phyloP scores from a whole-genome alignment of 2,797 vertebrate genomes.

The Orestias chungarensis region DNA sequence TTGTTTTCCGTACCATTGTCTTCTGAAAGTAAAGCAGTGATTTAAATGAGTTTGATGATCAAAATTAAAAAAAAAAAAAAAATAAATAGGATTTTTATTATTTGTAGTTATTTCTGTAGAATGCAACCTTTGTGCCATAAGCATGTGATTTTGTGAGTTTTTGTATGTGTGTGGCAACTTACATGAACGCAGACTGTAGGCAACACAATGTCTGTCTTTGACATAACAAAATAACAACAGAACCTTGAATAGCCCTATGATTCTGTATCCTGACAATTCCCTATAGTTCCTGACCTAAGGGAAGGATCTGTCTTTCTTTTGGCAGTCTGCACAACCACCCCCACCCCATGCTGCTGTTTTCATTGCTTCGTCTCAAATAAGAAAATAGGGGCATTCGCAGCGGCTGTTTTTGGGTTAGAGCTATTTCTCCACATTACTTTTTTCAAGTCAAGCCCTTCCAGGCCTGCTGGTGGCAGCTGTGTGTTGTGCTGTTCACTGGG shows the following conservation, averaged over 20 bases:
- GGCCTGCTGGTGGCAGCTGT: slow-evolving; percentile 74
- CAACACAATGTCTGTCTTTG: slow-evolving; percentile 70
- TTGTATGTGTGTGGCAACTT: slow-evolving; percentile 27
- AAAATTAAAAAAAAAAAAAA: slow-evolving; percentile 43
- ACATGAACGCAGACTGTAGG: slow-evolving; percentile 63
- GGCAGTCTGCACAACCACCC: slow-evolving; percentile 59
- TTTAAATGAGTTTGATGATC: neutral
- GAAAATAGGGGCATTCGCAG: slow-evolving; percentile 70
- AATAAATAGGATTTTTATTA: too few species aligned
- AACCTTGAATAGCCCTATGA: slow-evolving; percentile 61
- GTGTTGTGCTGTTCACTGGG: slow-evolving; percentile 81
- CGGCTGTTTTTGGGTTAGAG: slow-evolving; percentile 76
- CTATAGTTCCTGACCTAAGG: slow-evolving; percentile 66
- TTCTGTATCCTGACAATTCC: slow-evolving; percentile 66
- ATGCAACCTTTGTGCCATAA: slow-evolving; percentile 32
- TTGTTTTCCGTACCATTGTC: neutral
- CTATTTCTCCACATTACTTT: slow-evolving; percentile 76
- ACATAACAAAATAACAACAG: slow-evolving; percentile 63
- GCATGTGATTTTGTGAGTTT: slow-evolving; percentile 12
- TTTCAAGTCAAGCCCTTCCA: slow-evolving; percentile 75
- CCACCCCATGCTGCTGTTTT: slow-evolving; percentile 55
- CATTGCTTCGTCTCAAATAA: slow-evolving; percentile 71
- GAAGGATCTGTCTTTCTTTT: slow-evolving; percentile 65
- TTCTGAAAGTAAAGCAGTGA: neutral
- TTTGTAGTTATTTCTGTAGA: too few species aligned